phyloP scores from a whole-genome alignment of 2,797 vertebrate species.

The Acipenser transmontanus region DNA sequence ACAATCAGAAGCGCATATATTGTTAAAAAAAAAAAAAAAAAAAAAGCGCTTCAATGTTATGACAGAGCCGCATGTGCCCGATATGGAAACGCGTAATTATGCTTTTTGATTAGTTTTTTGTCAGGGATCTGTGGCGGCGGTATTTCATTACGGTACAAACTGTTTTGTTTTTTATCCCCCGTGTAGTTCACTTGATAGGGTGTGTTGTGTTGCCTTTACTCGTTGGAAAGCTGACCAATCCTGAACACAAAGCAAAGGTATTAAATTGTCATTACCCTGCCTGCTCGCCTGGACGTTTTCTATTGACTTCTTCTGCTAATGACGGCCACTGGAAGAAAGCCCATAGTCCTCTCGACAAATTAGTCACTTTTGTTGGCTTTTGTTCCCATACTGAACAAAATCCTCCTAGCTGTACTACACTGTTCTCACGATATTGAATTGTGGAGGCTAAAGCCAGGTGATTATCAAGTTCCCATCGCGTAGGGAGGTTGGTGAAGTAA shows the following conservation, averaged over 20 bases:
- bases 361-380: slow-evolving; percentile 47
- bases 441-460: slow-evolving; percentile 47
- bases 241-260: background rate
- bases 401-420: slow-evolving; percentile 54
- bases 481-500: slow-evolving; percentile 42
- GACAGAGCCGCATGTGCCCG: too few relatives aligned
- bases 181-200: too few relatives aligned
- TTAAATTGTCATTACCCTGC: background rate
- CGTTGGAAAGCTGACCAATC: too few relatives aligned
- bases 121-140: too few relatives aligned
- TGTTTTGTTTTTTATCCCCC: too few relatives aligned
- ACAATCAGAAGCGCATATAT: too few relatives aligned
- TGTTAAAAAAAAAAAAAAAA: too few relatives aligned
- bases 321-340: slow-evolving; percentile 18
- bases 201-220: too few relatives aligned
- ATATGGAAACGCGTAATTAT: too few relatives aligned
- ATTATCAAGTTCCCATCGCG: slow-evolving; percentile 54
- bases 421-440: slow-evolving; percentile 65
- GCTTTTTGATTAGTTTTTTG: too few relatives aligned
- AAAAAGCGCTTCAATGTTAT: too few relatives aligned
- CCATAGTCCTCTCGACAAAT: slow-evolving; percentile 45
- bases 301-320: slow-evolving; percentile 7
- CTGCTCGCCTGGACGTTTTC: slow-evolving; percentile 9
- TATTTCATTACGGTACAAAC: too few relatives aligned
- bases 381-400: slow-evolving; percentile 51